phyloP scores from a whole-genome alignment of 1,140 invertebrate genomes.

The Propsilocerus akamusi region DNA sequence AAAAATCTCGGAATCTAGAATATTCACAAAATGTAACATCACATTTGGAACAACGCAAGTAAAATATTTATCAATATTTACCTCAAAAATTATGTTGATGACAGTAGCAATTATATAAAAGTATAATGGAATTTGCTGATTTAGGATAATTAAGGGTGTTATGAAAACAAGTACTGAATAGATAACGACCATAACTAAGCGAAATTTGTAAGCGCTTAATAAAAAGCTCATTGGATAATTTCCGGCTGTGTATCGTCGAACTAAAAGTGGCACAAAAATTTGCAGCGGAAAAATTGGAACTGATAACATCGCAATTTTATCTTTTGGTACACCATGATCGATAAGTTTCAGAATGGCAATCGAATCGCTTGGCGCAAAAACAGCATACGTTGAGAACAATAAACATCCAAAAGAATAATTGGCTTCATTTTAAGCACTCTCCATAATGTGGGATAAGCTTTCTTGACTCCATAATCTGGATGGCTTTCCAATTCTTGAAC shows the following conservation, averaged over 20 bases:
- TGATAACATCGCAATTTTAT: constrained; percentile 72
- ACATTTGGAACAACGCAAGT: too few species aligned
- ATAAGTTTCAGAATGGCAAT: constrained; percentile 83
- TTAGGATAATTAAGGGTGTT: not conserved
- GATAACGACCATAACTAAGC: not conserved
- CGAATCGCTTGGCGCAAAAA: constrained; percentile 79
- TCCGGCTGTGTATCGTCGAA: constrained; percentile 19
- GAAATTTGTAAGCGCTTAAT: not conserved
- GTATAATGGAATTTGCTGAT: not conserved
- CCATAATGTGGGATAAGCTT: constrained; percentile 64
- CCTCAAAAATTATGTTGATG: not conserved
- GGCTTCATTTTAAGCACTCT: constrained; percentile 63
- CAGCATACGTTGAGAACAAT: constrained; percentile 71
- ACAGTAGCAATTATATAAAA: not conserved
- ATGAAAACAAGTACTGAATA: not conserved
- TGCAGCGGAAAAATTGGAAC: constrained; percentile 82
- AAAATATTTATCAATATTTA: too few species aligned
- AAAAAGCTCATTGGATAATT: constrained; percentile 5
- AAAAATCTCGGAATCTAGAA: constrained; percentile 22
- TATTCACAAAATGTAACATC: too few species aligned
- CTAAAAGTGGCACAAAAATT: constrained; percentile 62
- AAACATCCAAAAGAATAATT: constrained; percentile 58
- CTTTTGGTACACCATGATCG: constrained; percentile 82
- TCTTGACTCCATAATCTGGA: constrained; percentile 33
- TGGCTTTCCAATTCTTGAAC: constrained; percentile 14